Evolutionary conservation across 2,888 invertebrate genomes (phyloP).

Genomic region (Drosophila lacicola): DNA sequence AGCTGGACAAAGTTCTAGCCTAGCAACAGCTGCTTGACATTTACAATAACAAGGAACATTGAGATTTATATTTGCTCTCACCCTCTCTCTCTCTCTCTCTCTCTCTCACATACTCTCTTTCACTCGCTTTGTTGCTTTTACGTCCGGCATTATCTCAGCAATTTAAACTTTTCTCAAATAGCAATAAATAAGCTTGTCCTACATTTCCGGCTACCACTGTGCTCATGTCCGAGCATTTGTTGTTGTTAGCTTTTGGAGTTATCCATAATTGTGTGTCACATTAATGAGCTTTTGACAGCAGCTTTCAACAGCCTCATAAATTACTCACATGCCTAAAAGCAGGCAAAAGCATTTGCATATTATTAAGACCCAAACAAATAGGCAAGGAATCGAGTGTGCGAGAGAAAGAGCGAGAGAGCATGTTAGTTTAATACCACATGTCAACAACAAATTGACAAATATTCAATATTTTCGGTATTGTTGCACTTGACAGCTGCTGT

Average conservation of each 20-base stretch:
- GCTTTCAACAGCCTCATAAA: conserved; percentile 34
- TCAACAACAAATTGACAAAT: conserved; percentile 24
- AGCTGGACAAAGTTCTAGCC: conserved; percentile 47
- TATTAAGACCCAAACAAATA: conserved; percentile 19
- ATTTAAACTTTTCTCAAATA: conserved; percentile 65
- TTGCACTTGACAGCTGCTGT: conserved; percentile 21
- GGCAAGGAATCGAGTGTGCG: background rate
- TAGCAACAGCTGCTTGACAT: conserved; percentile 34
- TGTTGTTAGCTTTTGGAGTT: conserved; percentile 12
- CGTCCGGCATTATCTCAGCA: conserved; percentile 25
- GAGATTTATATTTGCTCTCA: conserved; percentile 8
- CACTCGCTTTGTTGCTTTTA: background rate
- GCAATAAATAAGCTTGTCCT: conserved; percentile 58
- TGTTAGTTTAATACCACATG: conserved; percentile 10
- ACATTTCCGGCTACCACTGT: conserved; percentile 47
- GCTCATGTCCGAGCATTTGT: conserved; percentile 17
- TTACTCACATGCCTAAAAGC: conserved; percentile 63
- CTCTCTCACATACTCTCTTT: background rate
- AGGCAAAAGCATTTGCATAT: conserved; percentile 42
- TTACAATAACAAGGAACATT: conserved; percentile 15
- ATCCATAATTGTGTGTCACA: conserved; percentile 28
- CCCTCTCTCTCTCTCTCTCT: background rate
- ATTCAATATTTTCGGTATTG: background rate
- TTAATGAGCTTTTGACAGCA: conserved; percentile 41
- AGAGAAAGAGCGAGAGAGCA: background rate